A percentile compares a stretch with the other conserved stretches of the same genome.
These are phyloP conservation scores for human DNA, from an alignment of 2,113 vertebrate genomes.

Conservation along the genomic window GRCh38 chr16:88038501-88039000, in stretches of 20 bases:
- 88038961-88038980: accelerated
- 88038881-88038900: accelerated
- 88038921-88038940: background rate
- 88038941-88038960: background rate
- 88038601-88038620: background rate
- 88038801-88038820: background rate
- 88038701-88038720: background rate
- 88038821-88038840: background rate
- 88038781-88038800: background rate
- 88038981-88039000: background rate
- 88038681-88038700: accelerated
- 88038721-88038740: background rate
- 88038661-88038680: background rate
- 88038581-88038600: background rate
- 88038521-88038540: background rate
- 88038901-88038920: accelerated
- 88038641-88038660: no score
- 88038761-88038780: background rate
- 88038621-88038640: background rate
- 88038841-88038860: background rate
- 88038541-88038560: background rate
- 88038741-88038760: background rate
- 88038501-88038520: background rate
- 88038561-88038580: background rate
- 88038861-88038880: no score